phyloP scores from a whole-genome alignment of 2,797 vertebrate genomes.

The Amphiprion clarkii region DNA sequence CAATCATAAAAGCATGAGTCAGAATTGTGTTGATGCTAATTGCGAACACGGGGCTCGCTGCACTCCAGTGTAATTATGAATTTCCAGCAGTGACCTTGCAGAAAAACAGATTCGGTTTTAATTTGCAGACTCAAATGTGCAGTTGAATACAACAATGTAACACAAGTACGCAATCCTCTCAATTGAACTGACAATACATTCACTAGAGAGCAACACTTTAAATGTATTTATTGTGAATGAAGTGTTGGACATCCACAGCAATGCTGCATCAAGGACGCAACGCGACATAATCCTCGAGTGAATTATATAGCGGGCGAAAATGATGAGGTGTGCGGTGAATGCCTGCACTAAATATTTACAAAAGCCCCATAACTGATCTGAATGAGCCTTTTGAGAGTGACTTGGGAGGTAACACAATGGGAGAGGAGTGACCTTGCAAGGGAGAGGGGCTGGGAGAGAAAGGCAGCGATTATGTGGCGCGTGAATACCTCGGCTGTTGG shows the following conservation, averaged over 20 bases:
- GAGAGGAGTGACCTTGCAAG: conserved; percentile 75
- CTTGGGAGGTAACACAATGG: conserved; percentile 70
- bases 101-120: too few species aligned
- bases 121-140: too few species aligned
- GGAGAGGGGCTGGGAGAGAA: conserved; percentile 39
- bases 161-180: conserved; percentile 8
- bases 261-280: conserved; percentile 62
- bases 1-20: not conserved
- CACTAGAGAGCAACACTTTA: conserved; percentile 6
- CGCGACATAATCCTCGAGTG: conserved; percentile 55
- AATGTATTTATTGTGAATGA: conserved; percentile 30
- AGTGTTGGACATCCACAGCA: conserved; percentile 27
- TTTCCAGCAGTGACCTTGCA: too few species aligned
- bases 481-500: conserved; percentile 70
- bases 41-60: not conserved
- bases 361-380: conserved; percentile 75
- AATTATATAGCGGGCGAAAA: conserved; percentile 58
- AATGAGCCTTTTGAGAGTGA: conserved; percentile 73
- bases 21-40: not conserved
- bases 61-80: too few species aligned
- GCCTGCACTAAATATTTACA: conserved; percentile 79
- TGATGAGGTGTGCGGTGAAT: conserved; percentile 54
- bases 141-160: conserved; percentile 4
- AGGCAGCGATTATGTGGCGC: conserved; percentile 69
- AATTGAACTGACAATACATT: conserved; percentile 12